Conservation (phyloP, 2,113 vertebrate species). For the Chascanopsetta lugubris region DNA sequence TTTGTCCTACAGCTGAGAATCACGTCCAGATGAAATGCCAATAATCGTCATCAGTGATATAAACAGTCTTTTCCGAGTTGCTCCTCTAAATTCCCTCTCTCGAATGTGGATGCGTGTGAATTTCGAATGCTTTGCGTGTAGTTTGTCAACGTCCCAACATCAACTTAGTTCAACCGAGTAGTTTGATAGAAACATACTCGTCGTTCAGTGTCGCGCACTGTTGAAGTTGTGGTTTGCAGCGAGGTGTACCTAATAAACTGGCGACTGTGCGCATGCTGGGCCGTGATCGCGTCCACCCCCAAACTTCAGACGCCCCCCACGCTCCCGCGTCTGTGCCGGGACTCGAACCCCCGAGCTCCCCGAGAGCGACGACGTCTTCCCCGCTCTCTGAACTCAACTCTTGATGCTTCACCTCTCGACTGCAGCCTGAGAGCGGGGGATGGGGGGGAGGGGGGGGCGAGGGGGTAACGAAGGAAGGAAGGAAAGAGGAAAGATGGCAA, state of each 20-base stretch:
- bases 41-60: no score
- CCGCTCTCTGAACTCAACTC: conserved; percentile 73
- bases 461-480: conserved; percentile 36
- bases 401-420: conserved; percentile 71
- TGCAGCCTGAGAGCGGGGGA: conserved; percentile 37
- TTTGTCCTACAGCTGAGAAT: no score
- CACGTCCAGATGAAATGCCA: no score
- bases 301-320: conserved; percentile 30
- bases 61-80: no score
- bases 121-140: no score
- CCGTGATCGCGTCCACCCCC: conserved; percentile 35
- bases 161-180: no score
- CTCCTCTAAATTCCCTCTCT: no score
- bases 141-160: no score
- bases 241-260: conserved; percentile 4
- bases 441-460: conserved; percentile 32
- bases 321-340: conserved; percentile 29
- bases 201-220: no score
- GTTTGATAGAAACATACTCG: no score
- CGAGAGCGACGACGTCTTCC: conserved; percentile 41
- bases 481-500: conserved; percentile 38
- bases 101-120: no score
- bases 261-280: conserved; percentile 42
- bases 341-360: conserved; percentile 49
- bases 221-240: not conserved